phyloP scores from a whole-genome alignment of 2,113 vertebrate genomes.

The Gymnorhina tibicen region DNA sequence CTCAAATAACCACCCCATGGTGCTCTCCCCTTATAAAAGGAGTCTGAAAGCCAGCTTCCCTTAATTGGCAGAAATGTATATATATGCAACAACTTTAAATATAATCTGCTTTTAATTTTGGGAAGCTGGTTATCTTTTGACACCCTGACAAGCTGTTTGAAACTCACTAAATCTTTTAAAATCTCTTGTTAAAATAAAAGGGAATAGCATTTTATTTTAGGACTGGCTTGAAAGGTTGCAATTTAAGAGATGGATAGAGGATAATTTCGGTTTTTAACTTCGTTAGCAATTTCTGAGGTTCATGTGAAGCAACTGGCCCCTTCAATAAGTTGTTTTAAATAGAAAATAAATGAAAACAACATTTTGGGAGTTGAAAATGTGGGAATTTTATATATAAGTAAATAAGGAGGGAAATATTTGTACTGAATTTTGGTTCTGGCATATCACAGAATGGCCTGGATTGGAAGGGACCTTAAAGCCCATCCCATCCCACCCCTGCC shows the following conservation, averaged over 20 bases:
- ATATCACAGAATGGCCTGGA: not conserved
- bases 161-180: slow-evolving; percentile 3
- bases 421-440: not conserved
- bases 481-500: not conserved
- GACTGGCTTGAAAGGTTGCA: not conserved
- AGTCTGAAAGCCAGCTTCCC: not conserved
- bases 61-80: not conserved
- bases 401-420: not conserved
- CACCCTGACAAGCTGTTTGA: slow-evolving; percentile 42
- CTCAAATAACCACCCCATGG: not conserved
- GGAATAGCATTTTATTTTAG: slow-evolving; percentile 14
- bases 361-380: not conserved
- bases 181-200: slow-evolving; percentile 1
- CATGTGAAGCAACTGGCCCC: not conserved
- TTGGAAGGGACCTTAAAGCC: not conserved
- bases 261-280: not conserved
- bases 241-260: not conserved
- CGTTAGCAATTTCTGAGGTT: not conserved
- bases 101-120: slow-evolving; percentile 22
- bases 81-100: slow-evolving; percentile 24
- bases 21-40: not conserved
- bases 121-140: slow-evolving; percentile 41
- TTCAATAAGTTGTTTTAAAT: not conserved
- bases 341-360: not conserved
- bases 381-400: not conserved